These are phyloP conservation scores for Propithecus coquereli DNA, from an alignment of 2,113 vertebrate genomes.

Conservation along the genomic window DNA sequence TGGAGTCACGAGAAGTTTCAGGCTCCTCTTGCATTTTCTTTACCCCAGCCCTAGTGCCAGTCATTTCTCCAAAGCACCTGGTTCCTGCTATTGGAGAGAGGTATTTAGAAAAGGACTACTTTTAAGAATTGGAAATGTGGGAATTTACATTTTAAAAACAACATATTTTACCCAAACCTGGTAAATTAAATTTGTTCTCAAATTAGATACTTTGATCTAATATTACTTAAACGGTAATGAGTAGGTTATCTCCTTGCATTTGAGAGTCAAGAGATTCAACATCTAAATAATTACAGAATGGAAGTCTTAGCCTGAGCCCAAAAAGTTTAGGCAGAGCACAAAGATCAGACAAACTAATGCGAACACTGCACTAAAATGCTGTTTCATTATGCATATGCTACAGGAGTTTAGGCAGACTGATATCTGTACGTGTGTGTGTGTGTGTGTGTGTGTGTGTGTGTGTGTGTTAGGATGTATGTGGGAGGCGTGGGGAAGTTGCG, in stretches of 20 bases:
- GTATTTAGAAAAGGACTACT: not conserved
- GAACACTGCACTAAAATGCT: not conserved
- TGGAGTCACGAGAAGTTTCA: not conserved
- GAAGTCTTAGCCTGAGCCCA: not conserved
- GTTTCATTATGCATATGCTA: not conserved
- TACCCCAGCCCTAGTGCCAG: not conserved
- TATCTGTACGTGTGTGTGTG: accelerated
- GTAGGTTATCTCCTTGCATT: not conserved
- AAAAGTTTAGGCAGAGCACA: not conserved
- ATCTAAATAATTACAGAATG: not conserved
- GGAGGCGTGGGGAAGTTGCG: accelerated
- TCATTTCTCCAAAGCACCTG: not conserved
- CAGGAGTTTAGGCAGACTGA: not conserved
- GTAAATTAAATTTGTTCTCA: not conserved
- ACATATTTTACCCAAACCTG: not conserved
- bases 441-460: no score
- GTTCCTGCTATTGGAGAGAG: not conserved
- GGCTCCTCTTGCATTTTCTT: not conserved
- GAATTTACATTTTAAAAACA: not conserved
- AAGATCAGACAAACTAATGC: not conserved
- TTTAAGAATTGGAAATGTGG: not conserved
- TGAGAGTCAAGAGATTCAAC: not conserved
- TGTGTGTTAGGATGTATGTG: no score
- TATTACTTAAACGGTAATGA: not conserved
- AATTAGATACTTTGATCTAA: not conserved